phyloP scores from a whole-genome alignment of 1,140 invertebrate species.

The Helicoverpa armigera region DNA sequence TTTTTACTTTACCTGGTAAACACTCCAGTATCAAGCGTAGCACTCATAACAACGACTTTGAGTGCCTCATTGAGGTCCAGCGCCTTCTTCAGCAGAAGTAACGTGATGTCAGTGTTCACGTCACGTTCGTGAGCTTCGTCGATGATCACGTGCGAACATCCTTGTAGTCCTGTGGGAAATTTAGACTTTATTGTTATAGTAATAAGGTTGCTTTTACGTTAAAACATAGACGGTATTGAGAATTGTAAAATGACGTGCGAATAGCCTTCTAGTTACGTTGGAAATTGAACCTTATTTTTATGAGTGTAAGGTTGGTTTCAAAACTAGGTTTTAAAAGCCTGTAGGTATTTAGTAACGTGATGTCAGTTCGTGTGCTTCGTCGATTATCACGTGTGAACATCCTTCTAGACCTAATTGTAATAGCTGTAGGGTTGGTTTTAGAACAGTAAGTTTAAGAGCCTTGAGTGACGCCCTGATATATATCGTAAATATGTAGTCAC shows the following conservation, averaged over 20 bases:
- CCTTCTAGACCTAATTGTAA: slow-evolving; percentile 79
- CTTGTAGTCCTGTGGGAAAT: slow-evolving; percentile 86
- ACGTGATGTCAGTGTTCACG: slow-evolving; percentile 97
- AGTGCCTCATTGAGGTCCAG: slow-evolving; percentile 91
- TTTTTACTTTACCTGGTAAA: slow-evolving; percentile 87
- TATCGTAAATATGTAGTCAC: too few relatives aligned
- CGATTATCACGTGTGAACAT: slow-evolving; percentile 95
- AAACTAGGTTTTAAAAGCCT: not conserved
- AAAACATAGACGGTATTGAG: not conserved
- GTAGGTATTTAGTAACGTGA: slow-evolving; percentile 89
- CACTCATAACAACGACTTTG: slow-evolving; percentile 96
- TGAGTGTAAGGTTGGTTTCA: not conserved
- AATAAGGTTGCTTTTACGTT: not conserved
- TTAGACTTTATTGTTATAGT: not conserved
- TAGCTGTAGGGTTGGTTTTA: not conserved
- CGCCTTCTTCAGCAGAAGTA: slow-evolving; percentile 92
- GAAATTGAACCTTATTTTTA: not conserved
- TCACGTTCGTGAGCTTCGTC: slow-evolving; percentile 99
- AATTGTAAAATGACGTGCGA: slow-evolving; percentile 88
- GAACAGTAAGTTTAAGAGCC: too few relatives aligned
- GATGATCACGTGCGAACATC: slow-evolving; percentile 93
- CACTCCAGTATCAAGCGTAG: slow-evolving; percentile 94
- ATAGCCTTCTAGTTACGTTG: slow-evolving; percentile 87
- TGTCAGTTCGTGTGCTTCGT: slow-evolving; percentile 99
- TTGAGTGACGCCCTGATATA: too few relatives aligned